Evolutionary conservation across 2,888 invertebrate genomes (phyloP).

Genomic region (Caenorhabditis wallacei): DNA sequence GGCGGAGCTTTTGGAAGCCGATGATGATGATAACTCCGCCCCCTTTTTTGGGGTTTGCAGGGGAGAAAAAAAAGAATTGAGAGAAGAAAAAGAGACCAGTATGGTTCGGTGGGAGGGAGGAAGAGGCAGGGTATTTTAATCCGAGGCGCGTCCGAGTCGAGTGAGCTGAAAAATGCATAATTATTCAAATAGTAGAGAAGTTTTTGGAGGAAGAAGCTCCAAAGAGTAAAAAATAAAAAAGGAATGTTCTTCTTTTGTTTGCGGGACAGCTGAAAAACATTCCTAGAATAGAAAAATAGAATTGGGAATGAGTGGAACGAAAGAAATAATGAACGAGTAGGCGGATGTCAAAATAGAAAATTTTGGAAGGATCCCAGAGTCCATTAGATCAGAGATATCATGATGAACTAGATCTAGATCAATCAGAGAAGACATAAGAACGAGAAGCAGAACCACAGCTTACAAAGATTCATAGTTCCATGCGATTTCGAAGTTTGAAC

Average conservation of each 20-base stretch:
- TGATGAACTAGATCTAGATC: no score
- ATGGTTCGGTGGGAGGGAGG: slow-evolving; percentile 32
- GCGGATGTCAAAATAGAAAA: not conserved
- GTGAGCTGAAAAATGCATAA: slow-evolving; percentile 71
- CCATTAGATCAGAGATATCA: no score
- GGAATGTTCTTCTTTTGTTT: slow-evolving; percentile 54
- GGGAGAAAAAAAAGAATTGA: slow-evolving; percentile 4
- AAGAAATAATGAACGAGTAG: slow-evolving; percentile 7
- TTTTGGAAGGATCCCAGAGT: not conserved
- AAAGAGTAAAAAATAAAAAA: not conserved
- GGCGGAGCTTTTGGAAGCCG: slow-evolving; percentile 33
- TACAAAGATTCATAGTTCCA: no score
- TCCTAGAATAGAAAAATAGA: slow-evolving; percentile 11
- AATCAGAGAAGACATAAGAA: no score
- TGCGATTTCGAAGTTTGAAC: slow-evolving; percentile 26
- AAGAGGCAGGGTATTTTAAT: slow-evolving; percentile 49
- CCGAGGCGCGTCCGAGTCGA: slow-evolving; percentile 71
- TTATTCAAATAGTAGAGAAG: slow-evolving; percentile 46
- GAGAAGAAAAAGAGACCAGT: slow-evolving; percentile 35
- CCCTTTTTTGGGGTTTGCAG: slow-evolving; percentile 28
- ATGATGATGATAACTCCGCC: slow-evolving; percentile 49
- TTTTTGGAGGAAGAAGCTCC: slow-evolving; percentile 1
- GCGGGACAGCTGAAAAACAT: slow-evolving; percentile 17
- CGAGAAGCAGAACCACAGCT: no score
- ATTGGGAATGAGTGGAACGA: not conserved